phyloP scores from a whole-genome alignment of 2,113 vertebrate genomes.

The Solea senegalensis region DNA sequence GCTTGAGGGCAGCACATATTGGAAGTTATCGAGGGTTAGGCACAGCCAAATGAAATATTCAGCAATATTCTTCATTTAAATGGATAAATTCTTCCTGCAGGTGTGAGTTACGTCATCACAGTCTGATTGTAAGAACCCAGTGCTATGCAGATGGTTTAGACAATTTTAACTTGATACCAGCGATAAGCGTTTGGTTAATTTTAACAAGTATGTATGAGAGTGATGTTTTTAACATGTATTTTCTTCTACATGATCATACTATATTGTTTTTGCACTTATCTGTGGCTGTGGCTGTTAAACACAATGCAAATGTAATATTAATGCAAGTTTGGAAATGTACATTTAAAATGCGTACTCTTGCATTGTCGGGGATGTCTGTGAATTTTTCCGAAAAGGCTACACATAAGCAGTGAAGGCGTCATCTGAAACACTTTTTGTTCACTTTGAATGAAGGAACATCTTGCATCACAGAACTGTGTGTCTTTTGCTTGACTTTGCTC shows the following conservation, averaged over 20 bases:
- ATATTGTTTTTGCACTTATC: no score
- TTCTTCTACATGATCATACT: no score
- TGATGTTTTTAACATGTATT: no score
- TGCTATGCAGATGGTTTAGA: neutral
- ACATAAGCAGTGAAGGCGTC: neutral
- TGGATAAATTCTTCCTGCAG: conserved; percentile 22
- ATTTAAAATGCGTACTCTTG: neutral
- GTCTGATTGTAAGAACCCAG: conserved; percentile 8
- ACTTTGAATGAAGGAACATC: no score
- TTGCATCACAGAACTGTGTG: no score
- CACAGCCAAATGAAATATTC: conserved; percentile 49
- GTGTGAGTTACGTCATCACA: conserved; percentile 15
- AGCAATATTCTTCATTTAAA: conserved; percentile 57
- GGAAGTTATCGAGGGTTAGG: conserved; percentile 56
- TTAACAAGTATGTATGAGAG: conserved; percentile 8
- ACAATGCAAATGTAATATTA: neutral
- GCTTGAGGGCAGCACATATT: conserved; percentile 39
- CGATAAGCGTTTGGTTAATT: no score
- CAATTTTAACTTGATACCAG: conserved; percentile 11
- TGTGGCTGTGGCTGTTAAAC: no score
- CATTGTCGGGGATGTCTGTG: no score
- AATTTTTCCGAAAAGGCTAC: neutral
- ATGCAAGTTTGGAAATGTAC: neutral
- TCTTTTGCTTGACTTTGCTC: no score
- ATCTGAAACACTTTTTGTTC: no score